phyloP scores from a whole-genome alignment of 1,140 invertebrate genomes.

The Panagrolaimus sp. region DNA sequence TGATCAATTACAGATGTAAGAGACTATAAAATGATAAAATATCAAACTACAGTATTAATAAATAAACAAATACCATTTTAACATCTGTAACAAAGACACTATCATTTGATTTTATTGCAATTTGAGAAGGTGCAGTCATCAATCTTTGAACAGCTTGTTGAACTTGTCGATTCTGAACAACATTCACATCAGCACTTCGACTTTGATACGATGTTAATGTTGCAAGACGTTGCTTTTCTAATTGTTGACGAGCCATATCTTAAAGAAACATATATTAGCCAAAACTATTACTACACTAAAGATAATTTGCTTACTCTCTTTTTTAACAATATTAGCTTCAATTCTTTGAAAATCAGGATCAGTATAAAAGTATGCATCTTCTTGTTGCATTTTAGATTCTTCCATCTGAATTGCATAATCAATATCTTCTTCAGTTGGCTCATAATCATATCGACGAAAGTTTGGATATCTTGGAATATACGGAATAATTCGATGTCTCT shows the following conservation, averaged over 20 bases:
- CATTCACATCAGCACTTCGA: neutral
- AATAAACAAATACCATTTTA: neutral
- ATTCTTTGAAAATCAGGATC: constrained; percentile 7
- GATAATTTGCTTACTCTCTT: neutral
- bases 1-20: constrained; percentile 4
- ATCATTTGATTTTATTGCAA: neutral
- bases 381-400: constrained; percentile 1
- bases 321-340: constrained; percentile 9
- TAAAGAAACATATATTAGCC: neutral
- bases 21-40: neutral
- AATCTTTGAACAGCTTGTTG: neutral
- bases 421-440: constrained; percentile 61
- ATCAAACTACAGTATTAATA: neutral
- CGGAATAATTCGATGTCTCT: constrained; percentile 62
- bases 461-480: constrained; percentile 51
- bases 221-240: neutral
- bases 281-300: too few relatives aligned
- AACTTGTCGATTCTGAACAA: neutral
- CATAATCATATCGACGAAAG: constrained; percentile 59
- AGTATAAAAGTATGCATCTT: neutral
- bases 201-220: neutral
- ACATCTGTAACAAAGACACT: neutral
- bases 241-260: neutral
- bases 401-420: neutral
- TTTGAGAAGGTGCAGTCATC: neutral